phyloP scores from a whole-genome alignment of 2,113 vertebrate genomes.

The Dolichotis patagonum region DNA sequence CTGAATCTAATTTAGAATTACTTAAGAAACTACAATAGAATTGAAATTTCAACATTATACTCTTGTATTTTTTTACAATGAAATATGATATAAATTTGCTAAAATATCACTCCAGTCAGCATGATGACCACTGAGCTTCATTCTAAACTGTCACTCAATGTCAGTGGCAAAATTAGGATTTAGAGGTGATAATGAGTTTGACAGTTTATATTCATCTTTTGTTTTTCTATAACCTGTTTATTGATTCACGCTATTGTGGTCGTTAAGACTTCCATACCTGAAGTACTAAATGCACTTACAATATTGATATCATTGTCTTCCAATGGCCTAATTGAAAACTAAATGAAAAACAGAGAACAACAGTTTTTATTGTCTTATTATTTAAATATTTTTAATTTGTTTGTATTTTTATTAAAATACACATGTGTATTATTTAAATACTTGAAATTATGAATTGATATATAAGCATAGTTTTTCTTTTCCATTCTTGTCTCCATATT shows the following conservation, averaged over 20 bases:
- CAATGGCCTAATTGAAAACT: background rate
- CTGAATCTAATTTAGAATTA: slow-evolving; percentile 47
- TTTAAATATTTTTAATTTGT: background rate
- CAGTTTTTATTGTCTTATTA: background rate
- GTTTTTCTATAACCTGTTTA: background rate
- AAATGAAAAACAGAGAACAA: background rate
- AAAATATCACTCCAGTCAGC: background rate
- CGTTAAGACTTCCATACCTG: background rate
- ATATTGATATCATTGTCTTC: background rate
- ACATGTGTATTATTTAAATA: background rate
- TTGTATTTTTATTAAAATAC: background rate
- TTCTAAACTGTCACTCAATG: slow-evolving; percentile 31
- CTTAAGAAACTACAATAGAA: background rate
- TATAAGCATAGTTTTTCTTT: background rate
- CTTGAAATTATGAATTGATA: background rate
- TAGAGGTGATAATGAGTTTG: background rate
- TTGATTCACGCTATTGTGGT: background rate
- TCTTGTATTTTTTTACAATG: background rate
- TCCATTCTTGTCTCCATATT: background rate
- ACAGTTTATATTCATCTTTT: background rate
- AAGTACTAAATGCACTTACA: background rate
- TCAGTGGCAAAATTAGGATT: background rate
- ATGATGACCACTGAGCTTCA: slow-evolving; percentile 15
- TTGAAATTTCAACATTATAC: background rate
- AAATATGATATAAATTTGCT: slow-evolving; percentile 49